Base-by-base conservation (phyloP, 2,797 vertebrate species). In the Betta splendens region DNA sequence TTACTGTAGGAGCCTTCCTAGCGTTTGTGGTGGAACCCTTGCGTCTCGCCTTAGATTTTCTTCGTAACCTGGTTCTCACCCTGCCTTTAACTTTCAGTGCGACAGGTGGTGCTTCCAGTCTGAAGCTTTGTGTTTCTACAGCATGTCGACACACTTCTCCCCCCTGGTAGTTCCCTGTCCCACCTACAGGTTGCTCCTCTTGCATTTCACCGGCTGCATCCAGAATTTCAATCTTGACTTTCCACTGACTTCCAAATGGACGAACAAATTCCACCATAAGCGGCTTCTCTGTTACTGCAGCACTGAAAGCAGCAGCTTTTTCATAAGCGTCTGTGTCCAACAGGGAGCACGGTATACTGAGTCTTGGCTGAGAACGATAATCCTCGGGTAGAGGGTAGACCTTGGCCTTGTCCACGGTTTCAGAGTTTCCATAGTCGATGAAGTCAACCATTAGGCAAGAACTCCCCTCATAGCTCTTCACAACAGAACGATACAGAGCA, bases 381-480 rank as follows among this genome's bases (percentile, higher is more conserved):
- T 73, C 67, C 8, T 69, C 59, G 8, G 88, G 75, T 62, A 97
- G 72, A 48, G 58, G 60, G 51, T 68, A 86, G 38, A 93, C 83
- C 51, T 92, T 92, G 37, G 91, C 91, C 17, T 40, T 83, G 50
- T 55, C 72, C 18, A 95, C 64, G 23, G 85, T 51, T 46, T 87
- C 83, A 3, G 75, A 42, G 69, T 96, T 96, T 65, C 95, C 95
- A 56, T 95, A 97, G 84, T 97, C 95, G 65, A 97, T 86, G 79
- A 95, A 96, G 72, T 95, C 92, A 23, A 96, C 90, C 59, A 80
- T 85, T 64, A 91, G 86, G 18, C 5, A 40, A 12, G 63, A 79
- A 57, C 25, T 49, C 0, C 50, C 70, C 36, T 77, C 74, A 39
- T 72, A 32, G 59, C 71, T 69, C 73, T 84, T 94, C 62, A 95